A percentile compares a stretch with the other conserved stretches of the same genome.
Evolutionary conservation across 2,797 vertebrate genomes (phyloP).

Genomic region (Fringilla coelebs): DNA sequence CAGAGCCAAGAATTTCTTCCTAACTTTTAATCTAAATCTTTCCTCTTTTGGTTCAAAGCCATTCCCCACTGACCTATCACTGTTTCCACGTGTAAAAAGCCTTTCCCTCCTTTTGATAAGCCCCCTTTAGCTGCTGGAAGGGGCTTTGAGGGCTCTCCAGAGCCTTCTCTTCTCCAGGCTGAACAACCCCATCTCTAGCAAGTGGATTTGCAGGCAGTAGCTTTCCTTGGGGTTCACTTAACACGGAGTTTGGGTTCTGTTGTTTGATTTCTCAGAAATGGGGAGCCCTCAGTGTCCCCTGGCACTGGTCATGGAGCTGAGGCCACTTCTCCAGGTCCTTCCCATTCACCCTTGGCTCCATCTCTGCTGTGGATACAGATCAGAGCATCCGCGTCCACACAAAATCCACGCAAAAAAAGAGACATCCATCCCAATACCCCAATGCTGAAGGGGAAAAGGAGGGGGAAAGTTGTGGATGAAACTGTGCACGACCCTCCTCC

Average conservation of each 20-base stretch:
- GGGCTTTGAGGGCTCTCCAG: background rate
- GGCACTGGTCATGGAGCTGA: background rate
- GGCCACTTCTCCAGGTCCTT: background rate
- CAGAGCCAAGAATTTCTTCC: background rate
- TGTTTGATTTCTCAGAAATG: background rate
- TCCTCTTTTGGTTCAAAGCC: background rate
- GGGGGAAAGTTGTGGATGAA: background rate
- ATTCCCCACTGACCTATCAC: background rate
- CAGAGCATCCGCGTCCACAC: rapidly evolving
- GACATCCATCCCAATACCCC: rapidly evolving
- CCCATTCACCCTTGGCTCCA: background rate
- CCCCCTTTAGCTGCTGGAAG: background rate
- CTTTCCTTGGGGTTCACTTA: background rate
- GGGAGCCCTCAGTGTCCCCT: background rate
- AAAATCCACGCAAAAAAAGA: background rate
- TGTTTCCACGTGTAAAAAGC: background rate
- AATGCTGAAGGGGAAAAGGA: background rate
- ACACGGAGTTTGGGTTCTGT: background rate
- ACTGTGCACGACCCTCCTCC: rapidly evolving
- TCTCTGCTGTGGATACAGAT: background rate
- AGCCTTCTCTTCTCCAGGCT: background rate
- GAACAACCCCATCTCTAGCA: background rate
- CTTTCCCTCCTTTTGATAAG: background rate
- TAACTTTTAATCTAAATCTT: background rate
- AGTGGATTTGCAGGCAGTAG: background rate